phyloP scores from a whole-genome alignment of 2,888 invertebrate genomes.

The Ptychoptera contaminata region DNA sequence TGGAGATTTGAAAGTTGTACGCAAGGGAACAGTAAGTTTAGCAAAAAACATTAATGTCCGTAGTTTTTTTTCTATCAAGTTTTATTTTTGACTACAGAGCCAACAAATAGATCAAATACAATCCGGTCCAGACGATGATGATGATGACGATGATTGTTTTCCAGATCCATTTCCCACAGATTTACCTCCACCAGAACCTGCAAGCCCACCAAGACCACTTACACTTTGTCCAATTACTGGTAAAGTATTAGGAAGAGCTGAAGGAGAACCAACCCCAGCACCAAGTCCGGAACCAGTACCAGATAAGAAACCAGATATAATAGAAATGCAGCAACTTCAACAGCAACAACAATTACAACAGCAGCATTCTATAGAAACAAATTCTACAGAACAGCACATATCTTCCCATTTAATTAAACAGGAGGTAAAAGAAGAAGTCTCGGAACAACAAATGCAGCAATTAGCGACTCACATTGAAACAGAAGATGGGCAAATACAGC shows the following conservation, averaged over 20 bases:
- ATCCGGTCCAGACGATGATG: constrained; percentile 21
- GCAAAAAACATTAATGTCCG: background rate
- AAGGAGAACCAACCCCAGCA: constrained; percentile 43
- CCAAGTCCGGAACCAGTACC: constrained; percentile 33
- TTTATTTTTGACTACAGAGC: background rate
- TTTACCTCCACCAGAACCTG: constrained; percentile 33
- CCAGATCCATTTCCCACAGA: constrained; percentile 34
- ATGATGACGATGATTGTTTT: constrained; percentile 44
- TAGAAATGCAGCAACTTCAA: constrained; percentile 14
- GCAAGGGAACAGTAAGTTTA: background rate
- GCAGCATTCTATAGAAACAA: constrained; percentile 16
- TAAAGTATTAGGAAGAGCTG: constrained; percentile 38
- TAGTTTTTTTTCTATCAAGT: background rate
- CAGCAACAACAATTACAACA: constrained; percentile 20
- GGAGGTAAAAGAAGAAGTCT: background rate
- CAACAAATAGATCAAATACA: background rate
- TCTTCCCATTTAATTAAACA: constrained; percentile 4
- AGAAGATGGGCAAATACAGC: constrained; percentile 37
- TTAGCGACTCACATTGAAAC: constrained; percentile 20
- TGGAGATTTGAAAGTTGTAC: background rate
- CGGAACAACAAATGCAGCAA: constrained; percentile 5
- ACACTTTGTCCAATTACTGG: constrained; percentile 57
- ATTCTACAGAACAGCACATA: constrained; percentile 12
- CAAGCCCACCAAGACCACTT: constrained; percentile 49
- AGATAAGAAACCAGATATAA: constrained; percentile 16